Percentiles rank a stretch among this genome's conserved stretches.
These are phyloP conservation scores for Caenorhabditis sp. DNA, from an alignment of 2,888 invertebrate species.

Conservation along the genomic window DNA sequence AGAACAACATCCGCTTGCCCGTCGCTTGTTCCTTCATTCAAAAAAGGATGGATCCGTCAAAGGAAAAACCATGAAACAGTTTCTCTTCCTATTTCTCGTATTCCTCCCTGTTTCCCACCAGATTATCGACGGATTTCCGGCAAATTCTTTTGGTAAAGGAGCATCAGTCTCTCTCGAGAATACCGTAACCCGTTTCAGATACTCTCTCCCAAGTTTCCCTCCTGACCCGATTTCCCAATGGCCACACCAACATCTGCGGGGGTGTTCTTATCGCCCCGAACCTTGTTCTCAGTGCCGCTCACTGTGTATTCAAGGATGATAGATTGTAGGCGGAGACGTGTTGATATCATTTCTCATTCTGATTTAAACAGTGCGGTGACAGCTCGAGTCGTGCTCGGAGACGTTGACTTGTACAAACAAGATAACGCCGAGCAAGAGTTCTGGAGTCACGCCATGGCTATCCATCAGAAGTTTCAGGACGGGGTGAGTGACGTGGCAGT, in stretches of 20 bases:
- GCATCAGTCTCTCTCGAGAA: not conserved
- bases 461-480: slow-evolving; percentile 22
- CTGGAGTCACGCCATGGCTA: slow-evolving; percentile 39
- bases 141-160: slow-evolving; percentile 36
- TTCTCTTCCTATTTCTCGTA: not conserved
- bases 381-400: slow-evolving; percentile 29
- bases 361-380: slow-evolving; percentile 22
- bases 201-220: slow-evolving; percentile 48
- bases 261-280: slow-evolving; percentile 52
- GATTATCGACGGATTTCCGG: slow-evolving; percentile 51
- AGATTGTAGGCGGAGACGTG: slow-evolving; percentile 8
- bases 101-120: not conserved
- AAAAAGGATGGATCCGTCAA: not conserved
- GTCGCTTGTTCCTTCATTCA: not conserved
- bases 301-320: slow-evolving; percentile 38
- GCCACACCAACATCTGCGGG: slow-evolving; percentile 40
- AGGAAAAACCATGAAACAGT: not conserved
- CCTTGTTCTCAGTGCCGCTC: slow-evolving; percentile 51
- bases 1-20: slow-evolving; percentile 4
- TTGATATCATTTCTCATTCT: not conserved
- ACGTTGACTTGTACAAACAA: slow-evolving; percentile 26
- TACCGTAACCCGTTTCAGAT: slow-evolving; percentile 20
- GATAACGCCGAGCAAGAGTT: slow-evolving; percentile 50
- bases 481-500: slow-evolving; percentile 22
- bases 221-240: slow-evolving; percentile 30